Base-by-base conservation (phyloP, 2,113 vertebrate species). In the Sander vitreus region DNA sequence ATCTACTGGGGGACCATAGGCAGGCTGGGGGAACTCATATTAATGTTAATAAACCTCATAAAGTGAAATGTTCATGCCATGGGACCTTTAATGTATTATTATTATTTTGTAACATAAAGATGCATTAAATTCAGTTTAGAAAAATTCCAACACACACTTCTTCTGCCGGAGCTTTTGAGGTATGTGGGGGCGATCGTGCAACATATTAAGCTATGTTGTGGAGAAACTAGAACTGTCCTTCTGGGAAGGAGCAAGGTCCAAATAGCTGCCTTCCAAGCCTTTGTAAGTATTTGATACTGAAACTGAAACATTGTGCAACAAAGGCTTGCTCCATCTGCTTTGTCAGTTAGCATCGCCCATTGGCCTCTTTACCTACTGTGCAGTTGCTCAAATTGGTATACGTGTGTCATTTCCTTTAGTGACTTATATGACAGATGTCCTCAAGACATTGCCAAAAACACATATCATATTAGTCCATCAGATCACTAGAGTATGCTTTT, bases 401-500 rank as follows among this genome's bases (percentile, higher is more conserved):
- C 50, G 6, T 67, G 33, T 18, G 30, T 80, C 47, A 53, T 53
- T 14, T 80, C 9, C 45, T 85, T 65, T 50, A 12, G 9, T 64
- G 23, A 65, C 30, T 48, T 7, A 4, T 18, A 18, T 70, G 69
- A 76, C 69, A 39, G 12, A 0, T 27, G 23, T 76, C n/a, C 14
- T 27, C n/a, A 48, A 45, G 43, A 50, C 13, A 66, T 23, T 43
- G 27, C 63, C 21, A 13, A 48, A 55, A 36, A 67, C 47, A 10
- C 45, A 71, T 7, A 13, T 55, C 6, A 18, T 78, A 45, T 60
- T 57, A 65, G 12, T 54, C 36, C 16, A 72, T 83, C 27, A 48
- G 57, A 69, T 70, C 30, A 25, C 36, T 2, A 13, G 25, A 80
- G 27, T 48, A 23, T 80, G 2, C 76, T 71, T 76, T 63, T 72